phyloP scores from a whole-genome alignment of 2,797 vertebrate genomes.

The Pangasius macronema region DNA sequence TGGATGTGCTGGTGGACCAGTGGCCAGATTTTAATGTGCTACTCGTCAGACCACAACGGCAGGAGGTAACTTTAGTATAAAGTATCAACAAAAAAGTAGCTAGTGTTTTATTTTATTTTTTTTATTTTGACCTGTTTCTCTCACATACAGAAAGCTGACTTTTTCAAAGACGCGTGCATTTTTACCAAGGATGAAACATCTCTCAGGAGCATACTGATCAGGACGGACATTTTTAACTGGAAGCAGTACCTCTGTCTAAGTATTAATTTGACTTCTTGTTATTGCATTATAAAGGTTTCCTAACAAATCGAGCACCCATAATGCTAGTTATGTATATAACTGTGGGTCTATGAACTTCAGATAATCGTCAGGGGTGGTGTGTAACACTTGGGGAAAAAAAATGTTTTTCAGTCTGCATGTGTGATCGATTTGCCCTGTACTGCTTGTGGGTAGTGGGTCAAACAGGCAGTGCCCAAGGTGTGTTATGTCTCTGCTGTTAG shows the following conservation, averaged over 20 bases:
- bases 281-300: not conserved
- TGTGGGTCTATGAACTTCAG: not conserved
- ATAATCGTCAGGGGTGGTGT: not conserved
- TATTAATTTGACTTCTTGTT: slow-evolving; percentile 11
- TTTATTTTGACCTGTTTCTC: not conserved
- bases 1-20: slow-evolving; percentile 52
- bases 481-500: too few relatives aligned
- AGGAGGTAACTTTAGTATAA: slow-evolving; percentile 30
- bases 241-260: slow-evolving; percentile 44
- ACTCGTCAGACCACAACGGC: slow-evolving; percentile 34
- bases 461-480: too few relatives aligned
- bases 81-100: too few relatives aligned
- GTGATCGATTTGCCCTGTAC: too few relatives aligned
- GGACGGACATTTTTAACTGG: slow-evolving; percentile 50
- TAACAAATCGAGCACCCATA: too few relatives aligned
- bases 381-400: not conserved
- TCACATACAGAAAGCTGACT: slow-evolving; percentile 40
- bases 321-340: not conserved
- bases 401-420: too few relatives aligned
- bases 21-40: slow-evolving; percentile 56
- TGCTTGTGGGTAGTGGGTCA: too few relatives aligned
- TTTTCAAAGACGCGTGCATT: slow-evolving; percentile 39
- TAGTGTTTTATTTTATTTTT: not conserved
- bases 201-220: slow-evolving; percentile 36
- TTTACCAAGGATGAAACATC: slow-evolving; percentile 45